A percentile compares a stretch with the other conserved stretches of the same genome.
phyloP scores from a whole-genome alignment of 2,113 vertebrate genomes.

The Labrus mixtus region DNA sequence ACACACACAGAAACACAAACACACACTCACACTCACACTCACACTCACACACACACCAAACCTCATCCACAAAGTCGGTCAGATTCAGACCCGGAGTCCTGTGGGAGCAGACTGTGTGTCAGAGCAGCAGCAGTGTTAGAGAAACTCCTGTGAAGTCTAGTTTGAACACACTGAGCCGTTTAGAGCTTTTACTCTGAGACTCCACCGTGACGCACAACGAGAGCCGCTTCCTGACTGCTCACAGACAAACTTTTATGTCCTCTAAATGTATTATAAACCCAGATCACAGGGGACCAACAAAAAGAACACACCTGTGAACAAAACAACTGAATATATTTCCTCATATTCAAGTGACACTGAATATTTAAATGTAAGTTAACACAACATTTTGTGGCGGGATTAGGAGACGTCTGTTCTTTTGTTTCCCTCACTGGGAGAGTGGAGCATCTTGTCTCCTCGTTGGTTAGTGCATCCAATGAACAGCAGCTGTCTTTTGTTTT shows the following conservation, averaged over 20 bases:
- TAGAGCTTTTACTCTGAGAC: background rate
- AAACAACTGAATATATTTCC: too few species aligned
- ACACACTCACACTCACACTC: constrained; percentile 29
- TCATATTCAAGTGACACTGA: too few species aligned
- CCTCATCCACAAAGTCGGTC: constrained; percentile 57
- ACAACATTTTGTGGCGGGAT: too few species aligned
- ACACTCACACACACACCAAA: constrained; percentile 26
- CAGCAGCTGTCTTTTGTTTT: too few species aligned
- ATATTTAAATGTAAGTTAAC: too few species aligned
- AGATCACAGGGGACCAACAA: too few species aligned
- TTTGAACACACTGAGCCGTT: constrained; percentile 7
- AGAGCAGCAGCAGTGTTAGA: constrained; percentile 2
- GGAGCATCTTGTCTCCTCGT: too few species aligned
- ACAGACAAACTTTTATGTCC: background rate
- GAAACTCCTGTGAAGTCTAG: constrained; percentile 19
- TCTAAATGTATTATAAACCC: too few species aligned
- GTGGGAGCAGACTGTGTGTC: constrained; percentile 27
- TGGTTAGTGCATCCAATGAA: too few species aligned
- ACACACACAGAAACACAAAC: constrained; percentile 15
- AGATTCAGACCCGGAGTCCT: constrained; percentile 33
- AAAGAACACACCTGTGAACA: too few species aligned
- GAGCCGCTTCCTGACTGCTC: background rate
- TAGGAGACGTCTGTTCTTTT: too few species aligned
- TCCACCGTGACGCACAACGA: background rate
- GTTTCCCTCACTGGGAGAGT: too few species aligned